Conservation (phyloP, 2,113 vertebrate species). For the Proterorhinus semilunaris region DNA sequence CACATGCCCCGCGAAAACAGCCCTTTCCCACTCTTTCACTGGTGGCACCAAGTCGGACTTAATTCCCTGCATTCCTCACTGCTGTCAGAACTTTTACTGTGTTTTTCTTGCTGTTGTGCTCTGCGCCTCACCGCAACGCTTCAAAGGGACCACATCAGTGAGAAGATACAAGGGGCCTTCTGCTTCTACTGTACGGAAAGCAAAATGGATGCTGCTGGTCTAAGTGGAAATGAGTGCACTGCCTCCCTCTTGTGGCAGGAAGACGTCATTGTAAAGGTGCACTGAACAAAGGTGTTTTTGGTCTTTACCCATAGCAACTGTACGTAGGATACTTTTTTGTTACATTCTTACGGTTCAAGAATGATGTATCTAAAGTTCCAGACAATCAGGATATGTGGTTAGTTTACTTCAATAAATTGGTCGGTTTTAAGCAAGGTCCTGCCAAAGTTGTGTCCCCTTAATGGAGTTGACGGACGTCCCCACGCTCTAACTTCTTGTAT, state of each 20-base stretch:
- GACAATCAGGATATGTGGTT: too few species aligned
- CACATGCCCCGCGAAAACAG: slow-evolving; percentile 12
- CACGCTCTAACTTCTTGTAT: too few species aligned
- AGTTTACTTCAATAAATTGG: too few species aligned
- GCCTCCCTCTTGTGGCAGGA: slow-evolving; percentile 55
- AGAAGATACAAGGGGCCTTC: slow-evolving; percentile 45
- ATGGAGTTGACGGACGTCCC: too few species aligned
- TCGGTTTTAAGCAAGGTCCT: too few species aligned
- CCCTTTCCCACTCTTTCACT: slow-evolving; percentile 12
- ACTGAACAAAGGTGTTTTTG: too few species aligned
- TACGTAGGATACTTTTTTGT: too few species aligned
- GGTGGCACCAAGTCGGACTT: slow-evolving; percentile 16
- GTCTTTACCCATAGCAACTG: too few species aligned
- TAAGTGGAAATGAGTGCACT: slow-evolving; percentile 49
- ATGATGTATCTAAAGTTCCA: too few species aligned
- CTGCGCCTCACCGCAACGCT: slow-evolving; percentile 21
- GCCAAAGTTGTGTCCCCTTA: too few species aligned
- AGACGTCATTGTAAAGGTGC: not conserved
- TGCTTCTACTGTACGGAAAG: slow-evolving; percentile 49
- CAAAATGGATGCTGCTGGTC: slow-evolving; percentile 72
- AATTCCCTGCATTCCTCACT: slow-evolving; percentile 58
- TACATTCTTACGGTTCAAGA: too few species aligned
- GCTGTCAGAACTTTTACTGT: slow-evolving; percentile 36
- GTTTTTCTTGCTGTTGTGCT: slow-evolving; percentile 33
- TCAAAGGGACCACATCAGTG: slow-evolving; percentile 57